Base-by-base conservation (phyloP, 2,113 vertebrate species). In the Tor tambroides region DNA sequence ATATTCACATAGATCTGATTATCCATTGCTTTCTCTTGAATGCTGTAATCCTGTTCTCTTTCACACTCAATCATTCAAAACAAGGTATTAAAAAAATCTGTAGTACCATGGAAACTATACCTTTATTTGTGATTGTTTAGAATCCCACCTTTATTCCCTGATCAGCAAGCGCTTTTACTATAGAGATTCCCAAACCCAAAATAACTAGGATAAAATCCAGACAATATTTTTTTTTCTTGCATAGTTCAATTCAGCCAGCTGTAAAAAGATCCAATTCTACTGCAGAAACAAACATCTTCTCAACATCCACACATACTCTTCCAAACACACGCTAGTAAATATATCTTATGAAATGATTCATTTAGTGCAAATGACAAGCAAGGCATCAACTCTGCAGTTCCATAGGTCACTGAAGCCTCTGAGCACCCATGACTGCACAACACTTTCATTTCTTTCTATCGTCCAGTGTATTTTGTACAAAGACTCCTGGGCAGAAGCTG, bases 341-440 rank as follows among this genome's bases (percentile, higher is more conserved):
- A 84, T 90, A 92, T 91, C 84, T 90, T 84, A 91, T 91, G 88
- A 91, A 87, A 49, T 28, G 75, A 89, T 88, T 94, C 72, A 89
- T 91, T 89, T 94, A 94, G 93, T 95, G 95, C 94, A 95, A 95
- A 94, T 92, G 90, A 93, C 88, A 93, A 93, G 90, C 92, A 89
- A 94, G 94, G 92, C 91, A 41, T 92, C 89, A 91, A 88, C 72
- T 92, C 87, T 67, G 91, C 84, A 76, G 89, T 91, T 87, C 89
- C 85, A 59, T 59, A 72, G 59, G 56, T 59, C 28, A 71, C 71
- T 15, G 83, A 38, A 89, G 79, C 81, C 51, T 78, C 82, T 85
- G 71, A 67, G 67, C 78, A 69, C 88, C 23, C 87, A 89, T 86
- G 89, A 91, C 80, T 91, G 88, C 91, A 92, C 91, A 87, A 84